Percentiles rank a stretch among this genome's conserved stretches.
Evolutionary conservation across 2,888 invertebrate species (phyloP).

Genomic region (Drosophila trichaetosa): DNA sequence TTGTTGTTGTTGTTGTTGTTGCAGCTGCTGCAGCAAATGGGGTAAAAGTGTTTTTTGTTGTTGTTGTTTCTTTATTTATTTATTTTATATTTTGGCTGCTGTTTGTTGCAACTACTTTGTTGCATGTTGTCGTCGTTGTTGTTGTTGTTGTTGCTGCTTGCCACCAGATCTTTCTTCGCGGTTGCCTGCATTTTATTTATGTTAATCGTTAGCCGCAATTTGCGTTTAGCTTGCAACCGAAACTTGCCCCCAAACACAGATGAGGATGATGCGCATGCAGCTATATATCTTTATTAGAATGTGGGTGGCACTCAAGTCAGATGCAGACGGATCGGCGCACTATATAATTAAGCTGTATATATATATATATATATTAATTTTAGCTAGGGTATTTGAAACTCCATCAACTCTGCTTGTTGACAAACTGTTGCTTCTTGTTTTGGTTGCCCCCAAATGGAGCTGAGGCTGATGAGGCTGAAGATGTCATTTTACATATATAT

Average conservation of each 20-base stretch:
- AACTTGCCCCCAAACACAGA: constrained; percentile 15
- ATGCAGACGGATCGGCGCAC: background rate
- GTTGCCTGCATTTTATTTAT: constrained; percentile 60
- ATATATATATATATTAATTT: too few relatives aligned
- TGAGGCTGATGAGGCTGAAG: constrained; percentile 24
- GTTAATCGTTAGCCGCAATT: background rate
- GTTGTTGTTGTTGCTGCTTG: constrained; percentile 29
- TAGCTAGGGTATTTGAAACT: constrained; percentile 1
- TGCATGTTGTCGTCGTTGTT: constrained; percentile 6
- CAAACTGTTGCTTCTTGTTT: constrained; percentile 1
- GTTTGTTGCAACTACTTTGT: constrained; percentile 22
- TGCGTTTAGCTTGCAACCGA: constrained; percentile 24
- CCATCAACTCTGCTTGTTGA: background rate
- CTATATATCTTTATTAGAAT: background rate
- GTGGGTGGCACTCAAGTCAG: background rate
- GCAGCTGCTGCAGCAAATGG: constrained; percentile 34
- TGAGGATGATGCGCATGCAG: background rate
- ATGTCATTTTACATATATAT: background rate
- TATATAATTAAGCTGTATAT: background rate
- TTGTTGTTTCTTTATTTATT: constrained; percentile 1
- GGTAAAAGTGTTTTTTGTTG: constrained; percentile 38
- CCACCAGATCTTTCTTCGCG: constrained; percentile 49
- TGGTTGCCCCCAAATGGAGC: constrained; percentile 12
- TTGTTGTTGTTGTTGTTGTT: constrained; percentile 15
- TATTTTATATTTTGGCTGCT: constrained; percentile 17